Evolutionary conservation across 2,797 vertebrate genomes (phyloP).

Genomic region (Halcyon smyrnensis): DNA sequence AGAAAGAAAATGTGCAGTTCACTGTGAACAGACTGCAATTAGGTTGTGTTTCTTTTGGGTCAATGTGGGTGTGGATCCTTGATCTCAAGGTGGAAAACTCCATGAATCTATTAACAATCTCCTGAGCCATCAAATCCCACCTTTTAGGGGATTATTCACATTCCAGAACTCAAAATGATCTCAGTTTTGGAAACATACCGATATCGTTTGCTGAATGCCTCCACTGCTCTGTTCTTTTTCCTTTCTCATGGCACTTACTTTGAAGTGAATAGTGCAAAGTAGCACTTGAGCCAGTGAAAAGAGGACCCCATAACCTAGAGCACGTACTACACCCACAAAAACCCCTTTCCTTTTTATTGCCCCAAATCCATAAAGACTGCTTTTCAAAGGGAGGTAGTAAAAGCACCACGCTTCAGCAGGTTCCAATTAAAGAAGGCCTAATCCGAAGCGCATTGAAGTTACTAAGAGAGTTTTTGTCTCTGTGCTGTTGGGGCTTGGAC

Average conservation of each 20-base stretch:
- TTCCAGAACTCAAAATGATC: background rate
- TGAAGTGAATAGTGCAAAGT: background rate
- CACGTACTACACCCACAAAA: background rate
- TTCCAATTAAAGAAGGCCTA: constrained; percentile 36
- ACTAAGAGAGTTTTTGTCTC: background rate
- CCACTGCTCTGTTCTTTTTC: background rate
- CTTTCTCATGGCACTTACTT: background rate
- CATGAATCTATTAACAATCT: background rate
- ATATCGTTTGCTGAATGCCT: background rate
- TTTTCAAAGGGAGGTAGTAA: constrained; percentile 35
- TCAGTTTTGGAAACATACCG: background rate
- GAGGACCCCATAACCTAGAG: background rate
- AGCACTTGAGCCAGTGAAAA: background rate
- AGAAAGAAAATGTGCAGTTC: background rate
- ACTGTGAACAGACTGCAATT: background rate
- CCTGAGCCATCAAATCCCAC: background rate
- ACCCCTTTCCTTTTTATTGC: background rate
- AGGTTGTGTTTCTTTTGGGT: background rate
- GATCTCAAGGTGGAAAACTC: background rate
- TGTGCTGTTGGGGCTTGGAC: background rate
- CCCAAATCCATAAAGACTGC: background rate
- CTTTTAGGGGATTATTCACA: background rate
- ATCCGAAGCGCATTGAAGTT: background rate
- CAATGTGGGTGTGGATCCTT: background rate
- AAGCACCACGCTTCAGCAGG: constrained; percentile 36